Evolutionary conservation across 2,888 invertebrate species (phyloP), one percentile per base, ranked within the genome.

Genomic region (Lymantria monacha): DNA sequence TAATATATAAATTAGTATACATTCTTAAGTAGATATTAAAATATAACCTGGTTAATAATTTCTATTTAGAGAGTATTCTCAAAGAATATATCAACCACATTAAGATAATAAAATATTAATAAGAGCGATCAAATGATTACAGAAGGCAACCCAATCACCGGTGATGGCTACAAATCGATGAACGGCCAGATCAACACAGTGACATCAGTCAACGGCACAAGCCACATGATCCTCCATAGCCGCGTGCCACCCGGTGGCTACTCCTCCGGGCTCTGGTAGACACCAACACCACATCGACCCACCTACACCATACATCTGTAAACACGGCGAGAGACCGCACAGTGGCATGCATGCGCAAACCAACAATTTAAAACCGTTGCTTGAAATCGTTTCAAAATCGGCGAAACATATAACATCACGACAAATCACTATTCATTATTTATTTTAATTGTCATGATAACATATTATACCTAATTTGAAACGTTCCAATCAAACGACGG

Each of bases 241-340:
- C 94, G 94, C 79, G 93, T 94, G 62, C 94, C 94, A 46, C 94
- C 94, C 47, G 94, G 94, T 69, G 94, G 94, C 46, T 94, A 86
- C 79, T 94, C 94, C 61, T 94, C 94, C 63, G 94, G 94, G 63
- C 92, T 94, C 62, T 94, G 94, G 94, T 94, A 94, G 92, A 79
- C 72, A 56, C 45, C 47, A 55, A 22, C 33, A 52, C 50, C 54
- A 48, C 48, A 42, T 53, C 49, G 56, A 61, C 57, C 70, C 67
- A 62, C 63, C 62, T 53, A 59, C 62, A 63, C 63, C 49, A 63
- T 15, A 55, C 56, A 55, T 59, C 66, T 48, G 61, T 61, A 60
- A n/a, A 56, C 59, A 56, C 72, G 68, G 62, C 70, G 57, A 53
- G 55, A 49, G 67, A 66, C 59, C 65, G 58, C 55, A 51, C 51